phyloP scores from a whole-genome alignment of 2,113 vertebrate genomes.

The Mirounga angustirostris region DNA sequence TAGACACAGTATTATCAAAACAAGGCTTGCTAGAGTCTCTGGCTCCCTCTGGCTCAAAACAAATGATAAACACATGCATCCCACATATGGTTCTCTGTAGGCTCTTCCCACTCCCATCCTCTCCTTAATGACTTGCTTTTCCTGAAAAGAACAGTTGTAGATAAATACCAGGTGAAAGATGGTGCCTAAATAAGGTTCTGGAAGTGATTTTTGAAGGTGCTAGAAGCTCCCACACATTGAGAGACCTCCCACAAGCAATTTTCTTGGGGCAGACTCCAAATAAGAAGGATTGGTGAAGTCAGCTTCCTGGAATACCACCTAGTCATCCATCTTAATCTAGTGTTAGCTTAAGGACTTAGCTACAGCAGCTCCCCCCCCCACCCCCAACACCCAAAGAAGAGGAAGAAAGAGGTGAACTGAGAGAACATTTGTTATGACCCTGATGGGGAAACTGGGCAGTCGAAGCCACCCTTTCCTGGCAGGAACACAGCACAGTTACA shows the following conservation, averaged over 20 bases:
- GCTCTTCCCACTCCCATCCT: slow-evolving; percentile 53
- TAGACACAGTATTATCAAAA: slow-evolving; percentile 36
- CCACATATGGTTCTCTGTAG: slow-evolving; percentile 70
- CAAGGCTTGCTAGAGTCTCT: background rate
- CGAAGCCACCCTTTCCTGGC: background rate
- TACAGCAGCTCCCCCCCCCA: background rate
- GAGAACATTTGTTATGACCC: background rate
- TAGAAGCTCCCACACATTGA: slow-evolving; percentile 74
- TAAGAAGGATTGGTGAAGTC: slow-evolving; percentile 50
- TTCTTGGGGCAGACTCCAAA: slow-evolving; percentile 64
- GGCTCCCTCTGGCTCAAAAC: slow-evolving; percentile 43
- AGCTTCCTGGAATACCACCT: slow-evolving; percentile 58
- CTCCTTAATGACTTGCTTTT: slow-evolving; percentile 71
- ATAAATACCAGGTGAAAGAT: slow-evolving; percentile 76
- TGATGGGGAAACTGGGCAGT: background rate
- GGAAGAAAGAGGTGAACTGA: slow-evolving; percentile 25
- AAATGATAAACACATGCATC: slow-evolving; percentile 58
- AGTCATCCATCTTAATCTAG: slow-evolving; percentile 62
- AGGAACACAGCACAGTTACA: slow-evolving; percentile 4
- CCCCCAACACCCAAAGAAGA: background rate
- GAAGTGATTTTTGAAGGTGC: slow-evolving; percentile 78
- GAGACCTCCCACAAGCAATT: slow-evolving; percentile 71
- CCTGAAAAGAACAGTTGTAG: slow-evolving; percentile 67
- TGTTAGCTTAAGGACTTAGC: slow-evolving; percentile 40
- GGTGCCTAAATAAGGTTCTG: slow-evolving; percentile 66